Base-by-base conservation (phyloP, 1,140 invertebrate genomes). In the Leptonema lineaticorne region DNA sequence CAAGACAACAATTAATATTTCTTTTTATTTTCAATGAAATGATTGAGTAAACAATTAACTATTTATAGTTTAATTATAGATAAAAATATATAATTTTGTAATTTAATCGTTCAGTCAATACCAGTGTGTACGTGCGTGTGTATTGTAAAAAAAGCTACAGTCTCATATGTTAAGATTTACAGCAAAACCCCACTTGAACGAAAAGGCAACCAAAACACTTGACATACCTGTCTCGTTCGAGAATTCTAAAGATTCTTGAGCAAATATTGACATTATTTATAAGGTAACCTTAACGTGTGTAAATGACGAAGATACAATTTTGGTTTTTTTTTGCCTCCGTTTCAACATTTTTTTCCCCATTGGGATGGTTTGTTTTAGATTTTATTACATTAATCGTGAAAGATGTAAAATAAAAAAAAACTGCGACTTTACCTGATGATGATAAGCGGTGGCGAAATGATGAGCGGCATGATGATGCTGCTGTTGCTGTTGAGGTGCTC, bases 401-500 rank as follows among this genome's bases (percentile, higher is more conserved):
- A n/a, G n/a, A n/a, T n/a, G n/a, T n/a, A n/a, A n/a, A n/a, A n/a
- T n/a, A n/a, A n/a, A n/a, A n/a, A n/a, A n/a, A n/a, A n/a, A n/a
- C n/a, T n/a, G n/a, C n/a, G n/a, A 37, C 60, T 46, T 16, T 24
- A 73, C 71, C 68, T 73, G 71, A 60, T 73, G 68, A 28, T 72
- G 71, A 58, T 73, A 73, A 11, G 66, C 69, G 7, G 69, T 60
- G 5, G 59, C 59, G 30, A 69, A 56, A 30, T 69, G 68, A 58
- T 69, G 68, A 26, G 28, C 26, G 3, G 37, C 59, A 22, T 68
- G 72, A 77, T 85, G 83, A 76, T 82, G 80, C 75, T 84, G 81
- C 29, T 80, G 82, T 8, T 80, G 75, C 16, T 78, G 79, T 69
- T 81, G 78, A 66, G 80, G 79, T 77, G 78, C 78, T 76, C 81